These are phyloP conservation scores for Cyprinodon brontotheroides DNA, from an alignment of 2,113 vertebrate species.

Conservation along the genomic window DNA sequence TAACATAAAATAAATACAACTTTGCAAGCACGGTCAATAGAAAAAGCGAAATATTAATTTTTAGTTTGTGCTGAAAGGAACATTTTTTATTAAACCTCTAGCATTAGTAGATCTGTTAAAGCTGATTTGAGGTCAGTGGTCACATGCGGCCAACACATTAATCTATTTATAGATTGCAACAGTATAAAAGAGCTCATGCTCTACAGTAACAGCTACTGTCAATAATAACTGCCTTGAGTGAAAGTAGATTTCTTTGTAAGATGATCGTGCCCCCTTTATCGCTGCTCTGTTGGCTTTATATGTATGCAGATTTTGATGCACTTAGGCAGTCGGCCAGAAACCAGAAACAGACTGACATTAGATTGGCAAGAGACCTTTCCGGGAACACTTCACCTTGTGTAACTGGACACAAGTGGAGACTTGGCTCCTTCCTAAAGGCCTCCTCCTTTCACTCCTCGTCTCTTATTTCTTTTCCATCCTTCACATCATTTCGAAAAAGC, in stretches of 20 bases:
- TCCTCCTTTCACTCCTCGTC: slow-evolving; percentile 25
- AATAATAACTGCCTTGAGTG: slow-evolving; percentile 14
- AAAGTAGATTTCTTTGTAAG: slow-evolving; percentile 15
- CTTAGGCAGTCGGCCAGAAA: slow-evolving; percentile 10
- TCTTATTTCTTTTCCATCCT: not conserved
- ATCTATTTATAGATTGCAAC: slow-evolving; percentile 46
- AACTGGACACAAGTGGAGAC: slow-evolving; percentile 51
- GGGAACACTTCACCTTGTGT: slow-evolving; percentile 59
- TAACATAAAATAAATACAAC: not conserved
- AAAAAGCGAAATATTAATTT: not conserved
- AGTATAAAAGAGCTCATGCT: slow-evolving; percentile 10
- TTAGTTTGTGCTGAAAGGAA: not conserved
- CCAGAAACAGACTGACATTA: slow-evolving; percentile 51
- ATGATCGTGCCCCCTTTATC: not conserved
- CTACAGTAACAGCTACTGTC: slow-evolving; percentile 33
- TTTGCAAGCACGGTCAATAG: not conserved
- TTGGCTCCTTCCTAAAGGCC: slow-evolving; percentile 23
- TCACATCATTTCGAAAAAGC: slow-evolving; percentile 13
- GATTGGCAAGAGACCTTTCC: slow-evolving; percentile 60
- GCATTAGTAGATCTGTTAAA: slow-evolving; percentile 22
- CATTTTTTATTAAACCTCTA: not conserved
- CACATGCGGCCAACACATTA: slow-evolving; percentile 37
- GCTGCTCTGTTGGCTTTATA: slow-evolving; percentile 4
- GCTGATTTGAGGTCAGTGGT: slow-evolving; percentile 30
- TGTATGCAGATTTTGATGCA: slow-evolving; percentile 21